phyloP scores from a whole-genome alignment of 2,113 vertebrate genomes.

The Phrynocephalus versicolor region DNA sequence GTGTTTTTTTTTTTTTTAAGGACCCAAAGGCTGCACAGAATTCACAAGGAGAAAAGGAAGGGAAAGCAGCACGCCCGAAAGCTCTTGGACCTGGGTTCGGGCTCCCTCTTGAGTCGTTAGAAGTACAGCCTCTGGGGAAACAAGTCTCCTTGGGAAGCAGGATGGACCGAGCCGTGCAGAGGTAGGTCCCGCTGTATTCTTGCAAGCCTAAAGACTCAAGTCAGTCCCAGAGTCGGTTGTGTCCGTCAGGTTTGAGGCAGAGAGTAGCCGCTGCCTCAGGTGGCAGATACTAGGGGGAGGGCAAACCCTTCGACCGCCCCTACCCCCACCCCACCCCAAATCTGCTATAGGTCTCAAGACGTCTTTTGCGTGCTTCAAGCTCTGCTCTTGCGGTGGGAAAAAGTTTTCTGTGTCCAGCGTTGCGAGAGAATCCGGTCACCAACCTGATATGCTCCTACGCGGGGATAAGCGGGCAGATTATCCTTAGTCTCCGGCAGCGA shows the following conservation, averaged over 20 bases:
- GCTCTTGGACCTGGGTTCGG: accelerated
- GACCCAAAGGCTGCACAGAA: constrained; percentile 47
- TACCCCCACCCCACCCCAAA: too few species aligned
- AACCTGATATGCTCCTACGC: too few species aligned
- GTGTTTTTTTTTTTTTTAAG: constrained; percentile 8
- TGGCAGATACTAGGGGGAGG: too few species aligned
- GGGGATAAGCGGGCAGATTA: not conserved
- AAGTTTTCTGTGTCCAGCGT: too few species aligned
- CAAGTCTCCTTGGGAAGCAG: not conserved
- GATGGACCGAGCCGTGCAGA: constrained; percentile 22
- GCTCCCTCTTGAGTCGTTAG: not conserved
- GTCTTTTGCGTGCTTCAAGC: too few species aligned
- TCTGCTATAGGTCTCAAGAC: too few species aligned
- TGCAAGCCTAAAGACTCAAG: too few species aligned
- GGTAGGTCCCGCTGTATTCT: constrained; percentile 30
- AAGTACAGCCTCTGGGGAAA: accelerated
- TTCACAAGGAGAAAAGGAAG: constrained; percentile 35
- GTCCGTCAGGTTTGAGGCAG: too few species aligned
- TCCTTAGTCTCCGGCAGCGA: not conserved
- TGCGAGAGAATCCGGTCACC: not conserved
- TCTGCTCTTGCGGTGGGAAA: too few species aligned
- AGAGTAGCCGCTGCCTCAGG: too few species aligned
- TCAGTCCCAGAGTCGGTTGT: too few species aligned
- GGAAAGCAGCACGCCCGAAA: constrained; percentile 11
- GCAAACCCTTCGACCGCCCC: too few species aligned